Evolutionary conservation across 1,140 invertebrate species (phyloP), one percentile per base, ranked within the genome.

Genomic region (Bombus superbus): DNA sequence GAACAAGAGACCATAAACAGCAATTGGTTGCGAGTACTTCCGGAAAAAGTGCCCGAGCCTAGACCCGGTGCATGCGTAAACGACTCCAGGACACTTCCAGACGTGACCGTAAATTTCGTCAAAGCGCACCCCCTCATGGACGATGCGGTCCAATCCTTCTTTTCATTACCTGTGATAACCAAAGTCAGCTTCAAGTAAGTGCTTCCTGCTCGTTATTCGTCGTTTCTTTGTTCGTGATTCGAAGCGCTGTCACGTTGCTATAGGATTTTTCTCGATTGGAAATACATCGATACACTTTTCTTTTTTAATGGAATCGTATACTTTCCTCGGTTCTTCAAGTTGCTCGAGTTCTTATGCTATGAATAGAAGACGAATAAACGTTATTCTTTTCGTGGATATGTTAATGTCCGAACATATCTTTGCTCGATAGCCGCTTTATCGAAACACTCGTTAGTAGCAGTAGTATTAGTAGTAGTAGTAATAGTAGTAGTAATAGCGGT

Each of bases 61-160:
- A 96, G 97, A 88, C 98, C 98, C 3, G 98, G 98, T 22, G 96
- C 98, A 90, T 99, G 99, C 95, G 98, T 98, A 3, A 98, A 98
- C 91, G 98, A 99, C 93, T 99, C 98, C 42, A 96, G 98, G 81
- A 97, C 97, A 9, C 96, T 99, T 66, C 97, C 98, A 11, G 98
- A 99, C 92, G 96, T 97, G 44, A 97, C 97, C 9, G 97, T 99
- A 1, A 99, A 99, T 94, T 99, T 99, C 94, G 98, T 99, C 87
- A 98, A 99, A 93, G 97, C 97, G n/a, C 99, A 99, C 96, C 97
- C 99, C 0, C 95, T 99, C 44, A 99, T 99, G 98, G 98, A 99
- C 95, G 96, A 97, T 91, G 97, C 98, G 40, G 98, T 98, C 66
- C 97, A 97, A 5, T 96, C 97, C 10, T 96, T 97, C 91, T 96